Conservation (phyloP, 2,888 invertebrate species). For the Nomada hirtipes region DNA sequence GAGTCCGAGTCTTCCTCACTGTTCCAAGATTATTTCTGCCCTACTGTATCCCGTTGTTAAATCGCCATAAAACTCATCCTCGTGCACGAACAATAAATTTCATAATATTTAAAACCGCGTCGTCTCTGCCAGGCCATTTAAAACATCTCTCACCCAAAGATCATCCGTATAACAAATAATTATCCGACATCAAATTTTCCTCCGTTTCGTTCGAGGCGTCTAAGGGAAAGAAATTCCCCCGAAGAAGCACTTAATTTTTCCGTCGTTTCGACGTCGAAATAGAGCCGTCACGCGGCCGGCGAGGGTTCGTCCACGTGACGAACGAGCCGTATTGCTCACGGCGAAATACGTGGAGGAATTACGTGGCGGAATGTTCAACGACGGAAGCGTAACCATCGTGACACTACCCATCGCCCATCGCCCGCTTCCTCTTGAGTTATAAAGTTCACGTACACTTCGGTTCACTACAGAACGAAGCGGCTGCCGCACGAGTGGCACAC, state of each 20-base stretch:
- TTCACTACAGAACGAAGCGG: background rate
- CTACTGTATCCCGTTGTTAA: background rate
- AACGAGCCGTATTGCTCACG: slow-evolving; percentile 36
- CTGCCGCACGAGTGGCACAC: background rate
- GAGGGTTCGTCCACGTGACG: slow-evolving; percentile 43
- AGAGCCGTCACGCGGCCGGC: slow-evolving; percentile 34
- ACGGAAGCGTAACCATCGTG: slow-evolving; percentile 46
- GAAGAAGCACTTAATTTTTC: background rate
- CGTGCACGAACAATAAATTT: background rate
- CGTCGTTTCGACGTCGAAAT: slow-evolving; percentile 29
- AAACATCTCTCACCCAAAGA: too few species aligned
- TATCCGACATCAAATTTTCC: too few species aligned
- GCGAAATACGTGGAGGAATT: slow-evolving; percentile 61
- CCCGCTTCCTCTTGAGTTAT: slow-evolving; percentile 52
- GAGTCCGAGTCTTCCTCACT: slow-evolving; percentile 32
- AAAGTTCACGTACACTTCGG: slow-evolving; percentile 55
- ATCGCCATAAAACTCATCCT: too few species aligned
- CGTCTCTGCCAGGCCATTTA: too few species aligned
- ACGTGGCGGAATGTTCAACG: slow-evolving; percentile 42
- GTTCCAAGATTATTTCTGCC: slow-evolving; percentile 15
- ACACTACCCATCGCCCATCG: slow-evolving; percentile 16
- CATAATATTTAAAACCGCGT: too few species aligned
- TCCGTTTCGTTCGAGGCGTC: background rate
- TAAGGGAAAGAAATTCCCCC: background rate
- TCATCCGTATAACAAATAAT: too few species aligned